These are phyloP conservation scores for Mycteria americana DNA, from an alignment of 2,797 vertebrate genomes.

Conservation along the genomic window DNA sequence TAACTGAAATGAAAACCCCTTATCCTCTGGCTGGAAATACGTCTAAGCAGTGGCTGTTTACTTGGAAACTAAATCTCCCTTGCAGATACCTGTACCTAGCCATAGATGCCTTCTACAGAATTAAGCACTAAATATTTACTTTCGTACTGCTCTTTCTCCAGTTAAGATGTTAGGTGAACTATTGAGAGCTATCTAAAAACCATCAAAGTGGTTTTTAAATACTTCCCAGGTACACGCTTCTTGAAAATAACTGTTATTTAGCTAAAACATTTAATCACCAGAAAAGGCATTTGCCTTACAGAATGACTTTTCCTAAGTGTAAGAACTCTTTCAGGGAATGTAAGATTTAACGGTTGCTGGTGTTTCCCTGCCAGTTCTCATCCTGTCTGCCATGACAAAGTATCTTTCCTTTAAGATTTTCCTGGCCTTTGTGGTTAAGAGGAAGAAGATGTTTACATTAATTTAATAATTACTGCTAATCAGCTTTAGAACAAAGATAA, in stretches of 20 bases:
- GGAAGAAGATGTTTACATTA: neutral
- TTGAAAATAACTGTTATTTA: neutral
- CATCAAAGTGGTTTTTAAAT: neutral
- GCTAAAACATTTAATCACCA: neutral
- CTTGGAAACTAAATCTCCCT: neutral
- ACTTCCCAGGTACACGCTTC: neutral
- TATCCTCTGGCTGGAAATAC: neutral
- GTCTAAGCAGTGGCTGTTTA: neutral
- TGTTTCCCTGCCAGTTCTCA: neutral
- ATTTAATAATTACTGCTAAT: neutral
- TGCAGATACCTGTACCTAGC: neutral
- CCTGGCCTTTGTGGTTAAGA: neutral
- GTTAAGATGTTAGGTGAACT: neutral
- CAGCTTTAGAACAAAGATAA: neutral
- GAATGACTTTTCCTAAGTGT: neutral
- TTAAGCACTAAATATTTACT: neutral
- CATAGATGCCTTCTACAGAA: neutral
- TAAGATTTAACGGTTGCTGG: neutral
- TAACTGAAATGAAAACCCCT: slow-evolving; percentile 29
- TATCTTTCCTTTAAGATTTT: neutral
- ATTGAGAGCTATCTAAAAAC: neutral
- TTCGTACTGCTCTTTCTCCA: neutral
- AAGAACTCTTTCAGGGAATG: neutral
- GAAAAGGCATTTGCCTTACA: neutral
- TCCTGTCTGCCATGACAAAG: neutral